A percentile compares a stretch with the other conserved stretches of the same genome.
Evolutionary conservation across 2,888 invertebrate species (phyloP).

Genomic region (Platynereis dumerilii): DNA sequence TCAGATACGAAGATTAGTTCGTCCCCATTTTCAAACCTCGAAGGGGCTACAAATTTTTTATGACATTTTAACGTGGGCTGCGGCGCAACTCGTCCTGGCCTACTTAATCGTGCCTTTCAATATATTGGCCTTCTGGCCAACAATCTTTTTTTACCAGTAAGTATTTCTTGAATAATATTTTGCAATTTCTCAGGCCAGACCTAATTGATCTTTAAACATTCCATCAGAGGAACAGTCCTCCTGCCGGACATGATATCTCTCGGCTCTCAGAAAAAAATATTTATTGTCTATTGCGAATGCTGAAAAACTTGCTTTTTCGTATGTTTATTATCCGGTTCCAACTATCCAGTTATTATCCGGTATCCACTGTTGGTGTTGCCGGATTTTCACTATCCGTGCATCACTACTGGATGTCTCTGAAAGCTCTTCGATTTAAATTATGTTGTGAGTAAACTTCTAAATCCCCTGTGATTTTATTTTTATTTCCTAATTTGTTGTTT

Average conservation of each 20-base stretch:
- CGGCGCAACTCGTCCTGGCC: constrained; percentile 43
- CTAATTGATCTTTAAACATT: neutral
- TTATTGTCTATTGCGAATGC: too few relatives aligned
- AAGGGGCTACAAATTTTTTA: constrained; percentile 34
- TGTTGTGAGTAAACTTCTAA: too few relatives aligned
- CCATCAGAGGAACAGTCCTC: too few relatives aligned
- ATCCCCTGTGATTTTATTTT: neutral
- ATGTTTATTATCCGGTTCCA: too few relatives aligned
- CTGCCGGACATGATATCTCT: too few relatives aligned
- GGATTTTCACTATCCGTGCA: too few relatives aligned
- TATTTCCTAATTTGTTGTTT: neutral
- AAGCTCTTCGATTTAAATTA: too few relatives aligned
- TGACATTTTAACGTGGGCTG: constrained; percentile 45
- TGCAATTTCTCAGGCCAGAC: neutral
- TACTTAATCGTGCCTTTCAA: constrained; percentile 48
- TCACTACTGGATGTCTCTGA: too few relatives aligned
- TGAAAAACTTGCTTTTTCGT: too few relatives aligned
- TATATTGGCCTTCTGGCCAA: constrained; percentile 38
- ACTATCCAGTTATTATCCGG: too few relatives aligned
- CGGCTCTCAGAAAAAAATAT: too few relatives aligned
- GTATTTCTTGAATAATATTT: constrained; percentile 27
- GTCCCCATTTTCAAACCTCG: constrained; percentile 31
- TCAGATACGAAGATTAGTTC: constrained; percentile 29
- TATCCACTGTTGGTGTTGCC: too few relatives aligned
- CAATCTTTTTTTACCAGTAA: constrained; percentile 44